A percentile compares a stretch with the other conserved stretches of the same genome.
Conservation (phyloP, 2,113 vertebrate genomes). For the Petrocephalus microphthalmus region DNA sequence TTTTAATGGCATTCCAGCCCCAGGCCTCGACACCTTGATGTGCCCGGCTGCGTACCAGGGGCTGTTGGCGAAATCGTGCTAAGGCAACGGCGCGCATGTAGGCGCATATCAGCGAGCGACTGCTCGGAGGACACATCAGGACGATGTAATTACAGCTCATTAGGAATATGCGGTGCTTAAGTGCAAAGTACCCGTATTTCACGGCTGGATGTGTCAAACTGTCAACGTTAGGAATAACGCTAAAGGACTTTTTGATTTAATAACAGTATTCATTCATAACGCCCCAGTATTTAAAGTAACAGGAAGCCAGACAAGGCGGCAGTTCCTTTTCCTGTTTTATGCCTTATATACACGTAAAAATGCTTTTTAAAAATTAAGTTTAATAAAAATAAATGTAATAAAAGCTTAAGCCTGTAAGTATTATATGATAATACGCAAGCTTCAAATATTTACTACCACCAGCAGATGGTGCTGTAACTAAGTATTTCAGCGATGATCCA, state of each 20-base stretch:
- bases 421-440: not conserved
- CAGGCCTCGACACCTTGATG: slow-evolving; percentile 12
- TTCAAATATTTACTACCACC: not conserved
- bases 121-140: not conserved
- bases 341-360: not conserved
- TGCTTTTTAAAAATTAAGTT: not conserved
- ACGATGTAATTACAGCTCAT: slow-evolving; percentile 1
- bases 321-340: not conserved
- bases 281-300: not conserved
- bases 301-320: not conserved
- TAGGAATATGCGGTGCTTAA: not conserved
- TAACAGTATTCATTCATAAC: not conserved
- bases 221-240: not conserved
- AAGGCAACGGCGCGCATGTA: not conserved
- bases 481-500: not conserved
- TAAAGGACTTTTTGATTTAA: not conserved
- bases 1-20: slow-evolving; percentile 18
- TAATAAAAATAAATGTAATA: not conserved
- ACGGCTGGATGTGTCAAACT: not conserved
- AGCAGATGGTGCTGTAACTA: slow-evolving; percentile 11
- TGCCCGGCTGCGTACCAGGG: slow-evolving; percentile 7
- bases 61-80: not conserved
- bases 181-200: not conserved
- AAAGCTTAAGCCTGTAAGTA: not conserved
- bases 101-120: not conserved